Percentiles rank a stretch among this genome's conserved stretches.
Conservation (phyloP, 1,140 invertebrate species). For the Lepidostoma basale region DNA sequence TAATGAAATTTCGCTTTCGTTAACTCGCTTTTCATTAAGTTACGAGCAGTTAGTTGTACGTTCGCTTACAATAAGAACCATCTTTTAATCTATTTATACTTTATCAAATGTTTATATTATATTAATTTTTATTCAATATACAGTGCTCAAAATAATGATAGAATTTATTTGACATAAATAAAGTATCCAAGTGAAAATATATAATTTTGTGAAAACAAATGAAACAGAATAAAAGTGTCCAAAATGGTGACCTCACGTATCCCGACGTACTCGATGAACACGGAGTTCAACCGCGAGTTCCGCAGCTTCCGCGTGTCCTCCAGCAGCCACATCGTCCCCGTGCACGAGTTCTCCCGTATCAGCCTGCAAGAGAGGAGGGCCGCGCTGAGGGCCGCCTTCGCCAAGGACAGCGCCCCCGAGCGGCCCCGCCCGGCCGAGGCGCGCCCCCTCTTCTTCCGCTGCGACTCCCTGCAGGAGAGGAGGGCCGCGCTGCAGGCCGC, state of each 20-base stretch:
- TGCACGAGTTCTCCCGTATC: slow-evolving; percentile 60
- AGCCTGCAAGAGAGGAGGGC: slow-evolving; percentile 59
- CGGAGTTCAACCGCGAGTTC: slow-evolving; percentile 63
- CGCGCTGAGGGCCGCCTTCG: slow-evolving; percentile 58
- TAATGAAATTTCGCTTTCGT: slow-evolving; percentile 5
- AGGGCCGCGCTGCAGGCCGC: slow-evolving; percentile 43
- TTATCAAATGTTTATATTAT: background rate
- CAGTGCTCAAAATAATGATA: background rate
- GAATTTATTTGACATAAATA: background rate
- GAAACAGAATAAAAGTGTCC: background rate
- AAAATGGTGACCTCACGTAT: slow-evolving; percentile 62
- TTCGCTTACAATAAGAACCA: too few relatives aligned
- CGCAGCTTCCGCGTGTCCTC: slow-evolving; percentile 61
- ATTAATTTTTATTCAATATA: background rate
- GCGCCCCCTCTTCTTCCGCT: slow-evolving; percentile 36
- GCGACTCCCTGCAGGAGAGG: slow-evolving; percentile 38
- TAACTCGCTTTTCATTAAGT: too few relatives aligned
- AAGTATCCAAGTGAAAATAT: background rate
- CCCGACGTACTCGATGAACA: slow-evolving; percentile 62
- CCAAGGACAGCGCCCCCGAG: slow-evolving; percentile 57
- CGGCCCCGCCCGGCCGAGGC: slow-evolving; percentile 58
- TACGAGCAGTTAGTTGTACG: too few relatives aligned
- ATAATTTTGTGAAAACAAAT: background rate
- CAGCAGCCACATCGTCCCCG: slow-evolving; percentile 58
- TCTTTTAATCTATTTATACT: too few relatives aligned